phyloP scores from a whole-genome alignment of 2,888 invertebrate genomes.

The Ochlodes sylvanus region DNA sequence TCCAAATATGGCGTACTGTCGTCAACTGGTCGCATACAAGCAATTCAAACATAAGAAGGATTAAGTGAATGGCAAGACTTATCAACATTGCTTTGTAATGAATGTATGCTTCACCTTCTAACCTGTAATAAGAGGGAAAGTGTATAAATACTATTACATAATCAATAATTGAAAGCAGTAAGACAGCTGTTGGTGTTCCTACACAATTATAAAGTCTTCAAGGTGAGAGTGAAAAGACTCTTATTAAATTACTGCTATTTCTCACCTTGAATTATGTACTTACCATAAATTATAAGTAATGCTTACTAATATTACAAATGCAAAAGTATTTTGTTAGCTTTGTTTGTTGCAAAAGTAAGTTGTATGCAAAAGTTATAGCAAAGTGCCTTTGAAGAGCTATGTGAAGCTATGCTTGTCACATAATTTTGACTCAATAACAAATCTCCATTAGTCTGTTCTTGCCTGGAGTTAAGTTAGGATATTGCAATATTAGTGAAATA shows the following conservation, averaged over 20 bases:
- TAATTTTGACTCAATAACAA: neutral
- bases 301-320: no score
- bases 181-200: no score
- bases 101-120: slow-evolving; percentile 97
- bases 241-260: no score
- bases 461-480: neutral
- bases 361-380: no score
- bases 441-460: neutral
- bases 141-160: neutral
- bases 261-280: no score
- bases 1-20: slow-evolving; percentile 94
- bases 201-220: no score
- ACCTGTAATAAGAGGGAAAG: slow-evolving; percentile 80
- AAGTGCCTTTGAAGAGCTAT: no score
- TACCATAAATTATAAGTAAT: no score
- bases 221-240: no score
- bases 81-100: slow-evolving; percentile 99
- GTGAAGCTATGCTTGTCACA: no score
- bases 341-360: no score
- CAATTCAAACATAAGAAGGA: slow-evolving; percentile 97
- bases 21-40: slow-evolving; percentile 98
- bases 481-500: neutral
- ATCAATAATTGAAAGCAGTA: neutral
- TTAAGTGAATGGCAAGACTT: slow-evolving; percentile 96
- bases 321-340: no score